Base-by-base conservation (phyloP, 2,888 invertebrate genomes). In the Eupithecia pulchellata region DNA sequence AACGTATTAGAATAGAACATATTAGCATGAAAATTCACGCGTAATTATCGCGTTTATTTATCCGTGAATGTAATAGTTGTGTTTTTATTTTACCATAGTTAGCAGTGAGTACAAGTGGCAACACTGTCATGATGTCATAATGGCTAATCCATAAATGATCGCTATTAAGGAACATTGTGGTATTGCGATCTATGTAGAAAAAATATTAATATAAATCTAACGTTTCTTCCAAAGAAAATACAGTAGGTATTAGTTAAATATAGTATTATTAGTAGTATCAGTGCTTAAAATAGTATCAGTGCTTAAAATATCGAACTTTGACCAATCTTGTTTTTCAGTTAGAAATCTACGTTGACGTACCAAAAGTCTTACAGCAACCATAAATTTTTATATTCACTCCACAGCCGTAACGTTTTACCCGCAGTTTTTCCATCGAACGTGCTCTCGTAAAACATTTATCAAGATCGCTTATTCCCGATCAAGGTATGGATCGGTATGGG, bases 391-490 rank as follows among this genome's bases (percentile, higher is more conserved):
- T 67, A 66, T 70, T 70, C 63, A 62, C 30, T 66, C 34, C 39
- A 39, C 60, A 52, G 13, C 4, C 47, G 47, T 47, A 52, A 36
- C 42, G 32, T 65, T 66, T 42, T 58, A 55, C 20, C 63, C 32
- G 57, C 68, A 69, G 76, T 72, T 78, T 76, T 77, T 65, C 64
- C 64, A 39, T 57, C 52, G 39, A 42, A 34, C 47, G 52, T 55
- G 29, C 9, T 14, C 58, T 69, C 69, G 34, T 73, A 67, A 69
- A 69, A 69, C 65, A 61, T 69, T 73, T 69, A 73, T 52, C 67
- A 25, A 58, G 68, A 73, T 67, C 64, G 57, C 70, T 73, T 69
- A 72, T 72, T 69, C 61, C 61, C 27, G 67, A 73, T 73, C 67
- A 69, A 64, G 72, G 66, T 69, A 29, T 52, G 27, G 52, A 61